Evolutionary conservation across 1,140 invertebrate species (phyloP).

Genomic region (Lordiphosa collinella): DNA sequence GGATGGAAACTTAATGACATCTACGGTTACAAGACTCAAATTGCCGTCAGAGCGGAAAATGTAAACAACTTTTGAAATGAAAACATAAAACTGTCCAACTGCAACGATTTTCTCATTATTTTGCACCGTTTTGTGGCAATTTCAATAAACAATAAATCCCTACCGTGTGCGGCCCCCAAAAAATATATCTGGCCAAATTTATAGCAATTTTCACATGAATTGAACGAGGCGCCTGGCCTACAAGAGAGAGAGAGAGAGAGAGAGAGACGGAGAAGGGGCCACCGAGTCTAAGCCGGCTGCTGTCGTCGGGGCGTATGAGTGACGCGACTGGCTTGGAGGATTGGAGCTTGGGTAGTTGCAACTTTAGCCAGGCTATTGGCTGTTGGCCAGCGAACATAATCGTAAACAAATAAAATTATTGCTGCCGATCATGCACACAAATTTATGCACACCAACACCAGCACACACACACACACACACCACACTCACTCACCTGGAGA

Average conservation of each 20-base stretch:
- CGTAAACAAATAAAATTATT: constrained; percentile 78
- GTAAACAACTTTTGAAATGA: constrained; percentile 74
- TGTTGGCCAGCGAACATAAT: constrained; percentile 75
- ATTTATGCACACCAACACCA: constrained; percentile 61
- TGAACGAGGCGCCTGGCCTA: constrained; percentile 54
- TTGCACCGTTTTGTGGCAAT: constrained; percentile 77
- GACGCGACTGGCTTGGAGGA: constrained; percentile 49
- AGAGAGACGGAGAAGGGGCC: constrained; percentile 41
- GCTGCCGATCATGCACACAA: constrained; percentile 77
- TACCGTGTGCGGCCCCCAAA: constrained; percentile 29
- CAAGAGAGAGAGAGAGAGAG: constrained; percentile 4
- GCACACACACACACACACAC: constrained; percentile 12
- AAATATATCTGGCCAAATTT: constrained; percentile 49
- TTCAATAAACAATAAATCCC: constrained; percentile 78
- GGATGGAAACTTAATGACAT: constrained; percentile 66
- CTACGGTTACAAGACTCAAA: constrained; percentile 57
- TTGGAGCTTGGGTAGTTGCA: constrained; percentile 17
- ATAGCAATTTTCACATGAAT: constrained; percentile 75
- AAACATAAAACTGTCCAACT: constrained; percentile 73
- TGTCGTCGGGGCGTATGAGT: constrained; percentile 77
- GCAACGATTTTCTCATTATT: constrained; percentile 75
- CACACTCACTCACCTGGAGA: constrained; percentile 1
- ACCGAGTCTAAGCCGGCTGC: constrained; percentile 40
- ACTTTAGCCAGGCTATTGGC: constrained; percentile 43
- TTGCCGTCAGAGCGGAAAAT: constrained; percentile 36